Evolutionary conservation across 35 echinoderm and acorn worm species (phyloP).

Genomic region (Amphiura filiformis): DNA sequence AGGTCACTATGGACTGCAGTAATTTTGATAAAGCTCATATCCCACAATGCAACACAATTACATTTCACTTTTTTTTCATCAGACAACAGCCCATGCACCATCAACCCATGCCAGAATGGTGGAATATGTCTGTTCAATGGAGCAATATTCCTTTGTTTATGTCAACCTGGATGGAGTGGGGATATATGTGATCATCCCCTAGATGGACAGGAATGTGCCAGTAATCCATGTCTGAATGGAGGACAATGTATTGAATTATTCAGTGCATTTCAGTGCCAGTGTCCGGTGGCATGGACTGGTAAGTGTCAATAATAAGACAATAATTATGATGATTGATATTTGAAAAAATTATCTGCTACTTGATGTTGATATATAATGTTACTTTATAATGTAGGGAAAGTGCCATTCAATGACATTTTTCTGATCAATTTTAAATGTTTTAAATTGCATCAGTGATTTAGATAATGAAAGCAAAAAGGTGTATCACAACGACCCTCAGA

Average conservation of each 20-base stretch:
- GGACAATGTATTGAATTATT: conserved; percentile 26
- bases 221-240: conserved; percentile 27
- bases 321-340: no score
- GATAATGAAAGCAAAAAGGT: no score
- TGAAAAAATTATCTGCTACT: no score
- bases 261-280: conserved; percentile 11
- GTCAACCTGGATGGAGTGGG: conserved; percentile 47
- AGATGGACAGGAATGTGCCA: conserved; percentile 32
- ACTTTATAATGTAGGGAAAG: no score
- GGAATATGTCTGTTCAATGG: conserved; percentile 25
- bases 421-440: no score
- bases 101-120: conserved; percentile 67
- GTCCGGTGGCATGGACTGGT: background rate
- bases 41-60: background rate
- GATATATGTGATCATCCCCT: conserved; percentile 22
- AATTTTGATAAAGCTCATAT: no score
- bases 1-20: no score
- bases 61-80: background rate
- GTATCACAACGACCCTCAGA: no score
- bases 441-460: no score
- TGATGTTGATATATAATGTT: no score
- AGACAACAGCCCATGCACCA: conserved; percentile 47
- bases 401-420: no score
- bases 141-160: conserved; percentile 35
- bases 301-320: no score